Base-by-base conservation (phyloP, 2,113 vertebrate species). In the Pavo muticus region DNA sequence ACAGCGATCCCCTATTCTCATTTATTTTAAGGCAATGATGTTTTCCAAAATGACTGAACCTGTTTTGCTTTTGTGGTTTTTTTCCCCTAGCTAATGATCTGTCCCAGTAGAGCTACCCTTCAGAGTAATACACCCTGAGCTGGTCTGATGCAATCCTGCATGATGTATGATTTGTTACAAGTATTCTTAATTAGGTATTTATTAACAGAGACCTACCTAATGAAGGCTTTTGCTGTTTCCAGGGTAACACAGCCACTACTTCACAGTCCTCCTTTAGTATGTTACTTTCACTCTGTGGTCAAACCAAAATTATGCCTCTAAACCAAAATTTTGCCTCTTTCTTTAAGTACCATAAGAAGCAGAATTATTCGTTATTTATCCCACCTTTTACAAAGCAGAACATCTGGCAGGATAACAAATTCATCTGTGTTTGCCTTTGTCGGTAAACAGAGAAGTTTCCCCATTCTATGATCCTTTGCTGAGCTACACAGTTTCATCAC, bases 141-240 rank as follows among this genome's bases (percentile, higher is more conserved):
- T 84, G 35, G 14, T 45, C 73, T 84, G 76, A 92, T 81, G 80
- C 60, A 92, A 72, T 91, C 40, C 27, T 40, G 35, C n/a, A 30
- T 29, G 48, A 65, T 72, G 11, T 69, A 45, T 84, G 61, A 63
- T 65, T 91, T 84, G 57, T 69, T 79, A 69, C 35, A 69, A 65
- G 61, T 79, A 57, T 79, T 87, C 44, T 45, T 89, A 91, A 93
- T 95, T 82, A 85, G 30, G 29, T 73, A 11, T 85, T 93, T 94
- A 76, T 94, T 90, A 94, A 79, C 71, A 81, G 71, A 54, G 84
- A 90, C 85, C 84, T 84, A 71, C 67, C 79, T 57, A 67, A 87
- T 82, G 59, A 94, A 61, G 44, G 48, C 50, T 93, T 68, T 52
- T 20, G 25, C 39, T 84, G 91, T 82, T 95, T 79, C 88, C 82